phyloP scores from a whole-genome alignment of 2,888 invertebrate genomes.

The Isotomurus palustris region DNA sequence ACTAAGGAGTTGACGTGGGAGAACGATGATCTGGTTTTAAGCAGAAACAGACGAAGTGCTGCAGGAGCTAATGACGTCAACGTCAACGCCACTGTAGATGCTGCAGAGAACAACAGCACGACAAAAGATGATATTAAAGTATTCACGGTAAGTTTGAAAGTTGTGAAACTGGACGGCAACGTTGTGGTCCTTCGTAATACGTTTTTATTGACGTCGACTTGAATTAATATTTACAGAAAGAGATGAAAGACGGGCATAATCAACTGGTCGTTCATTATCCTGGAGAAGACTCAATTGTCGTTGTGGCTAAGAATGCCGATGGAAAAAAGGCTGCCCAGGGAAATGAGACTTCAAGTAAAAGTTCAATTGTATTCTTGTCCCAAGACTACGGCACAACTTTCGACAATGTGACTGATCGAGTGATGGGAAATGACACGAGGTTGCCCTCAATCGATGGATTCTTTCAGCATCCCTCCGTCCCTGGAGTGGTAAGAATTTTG shows the following conservation, averaged over 20 bases:
- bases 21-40: too few relatives aligned
- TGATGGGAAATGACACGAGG: conserved; percentile 57
- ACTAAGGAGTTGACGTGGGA: background rate
- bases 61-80: too few relatives aligned
- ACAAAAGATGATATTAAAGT: too few relatives aligned
- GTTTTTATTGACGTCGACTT: too few relatives aligned
- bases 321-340: too few relatives aligned
- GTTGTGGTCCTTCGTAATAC: background rate
- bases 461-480: conserved; percentile 74
- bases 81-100: too few relatives aligned
- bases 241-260: conserved; percentile 78
- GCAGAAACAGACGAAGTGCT: too few relatives aligned
- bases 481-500: conserved; percentile 65
- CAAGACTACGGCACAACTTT: conserved; percentile 81
- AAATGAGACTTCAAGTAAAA: too few relatives aligned
- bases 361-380: conserved; percentile 77
- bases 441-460: conserved; percentile 75
- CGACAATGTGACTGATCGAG: conserved; percentile 65
- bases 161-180: background rate
- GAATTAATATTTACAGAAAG: conserved; percentile 56
- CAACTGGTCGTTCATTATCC: conserved; percentile 91
- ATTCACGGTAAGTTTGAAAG: too few relatives aligned
- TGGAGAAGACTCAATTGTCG: conserved; percentile 81
- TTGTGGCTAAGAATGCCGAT: conserved; percentile 77
- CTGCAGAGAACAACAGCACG: too few relatives aligned